Evolutionary conservation across 1,140 invertebrate species (phyloP).

Genomic region (Lerema accius): DNA sequence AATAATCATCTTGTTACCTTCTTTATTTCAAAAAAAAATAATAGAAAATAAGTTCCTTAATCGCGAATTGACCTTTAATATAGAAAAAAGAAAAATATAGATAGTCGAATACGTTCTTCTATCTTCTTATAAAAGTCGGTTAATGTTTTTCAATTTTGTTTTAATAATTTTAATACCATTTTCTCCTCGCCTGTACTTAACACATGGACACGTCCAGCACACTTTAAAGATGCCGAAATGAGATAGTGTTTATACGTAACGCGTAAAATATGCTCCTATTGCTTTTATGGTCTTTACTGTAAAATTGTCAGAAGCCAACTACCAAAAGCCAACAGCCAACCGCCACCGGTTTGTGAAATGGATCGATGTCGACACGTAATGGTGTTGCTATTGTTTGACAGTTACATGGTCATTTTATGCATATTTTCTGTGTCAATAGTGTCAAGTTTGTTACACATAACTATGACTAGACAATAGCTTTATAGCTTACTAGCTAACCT

Average conservation of each 20-base stretch:
- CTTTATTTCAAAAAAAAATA: too few relatives aligned
- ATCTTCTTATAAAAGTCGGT: too few relatives aligned
- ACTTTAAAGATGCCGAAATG: conserved; percentile 25
- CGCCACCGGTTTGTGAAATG: not conserved
- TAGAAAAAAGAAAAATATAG: too few relatives aligned
- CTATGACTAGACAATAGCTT: too few relatives aligned
- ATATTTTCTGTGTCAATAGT: not conserved
- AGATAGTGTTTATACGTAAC: conserved; percentile 24
- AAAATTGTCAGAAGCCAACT: not conserved
- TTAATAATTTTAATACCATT: not conserved
- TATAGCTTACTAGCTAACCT: too few relatives aligned
- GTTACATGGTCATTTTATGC: not conserved
- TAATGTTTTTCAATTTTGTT: too few relatives aligned
- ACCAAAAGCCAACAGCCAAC: not conserved
- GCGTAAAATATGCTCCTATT: conserved; percentile 28
- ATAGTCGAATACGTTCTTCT: too few relatives aligned
- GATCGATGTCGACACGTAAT: conserved; percentile 9
- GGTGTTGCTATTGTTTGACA: conserved; percentile 1
- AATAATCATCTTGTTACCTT: too few relatives aligned
- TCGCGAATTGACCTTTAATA: too few relatives aligned
- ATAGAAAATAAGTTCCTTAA: too few relatives aligned
- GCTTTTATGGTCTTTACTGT: conserved; percentile 26
- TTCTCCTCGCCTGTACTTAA: conserved; percentile 3
- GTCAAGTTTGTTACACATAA: too few relatives aligned
- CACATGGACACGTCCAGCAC: conserved; percentile 5